Evolutionary conservation across 1,140 invertebrate genomes (phyloP), one percentile per base, ranked within the genome.

Genomic region (Drosophila arawakana): DNA sequence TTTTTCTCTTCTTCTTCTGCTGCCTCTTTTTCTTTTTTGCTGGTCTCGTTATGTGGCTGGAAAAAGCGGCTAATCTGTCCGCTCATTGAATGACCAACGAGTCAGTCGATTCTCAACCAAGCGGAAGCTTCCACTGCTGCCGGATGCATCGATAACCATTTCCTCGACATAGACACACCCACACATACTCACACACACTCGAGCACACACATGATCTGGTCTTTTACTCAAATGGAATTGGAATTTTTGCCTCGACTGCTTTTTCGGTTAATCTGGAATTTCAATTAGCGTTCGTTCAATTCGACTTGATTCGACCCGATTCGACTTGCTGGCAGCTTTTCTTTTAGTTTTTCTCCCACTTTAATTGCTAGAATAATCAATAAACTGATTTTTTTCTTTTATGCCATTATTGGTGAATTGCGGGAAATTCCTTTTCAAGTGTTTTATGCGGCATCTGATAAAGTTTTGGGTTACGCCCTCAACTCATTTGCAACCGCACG

Each of bases 71-170:
- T 86, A 86, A 86, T 86, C 80, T 77, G 82, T 88, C 73, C 81
- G 62, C 73, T 85, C 72, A 80, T 77, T 84, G 73, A 84, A 84
- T 84, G 73, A 37, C 43, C 50, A 37, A 63, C 46, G 67, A 69
- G 65, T 47, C 65, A n/a, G 47, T 59, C 35, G 30, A 60, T 50
- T 46, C 13, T 46, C 78, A 81, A 73, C 76, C 69, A 59, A 81
- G 78, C 83, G 80, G 84, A 88, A 80, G 80, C 74, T 15, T 50
- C 65, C 76, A 65, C 69, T 73, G 83, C 70, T 83, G 83, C 82
- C 80, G 82, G 82, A 82, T 86, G 82, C 83, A 86, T 88, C 80
- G 83, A 88, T 86, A 88, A 72, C 83, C 83, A 86, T 77, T 86
- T 88, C 61, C 80, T 61, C 69, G 73, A 54, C 50, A 65, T 15